These are phyloP conservation scores for Thinocorus orbignyianus DNA, from an alignment of 2,113 vertebrate species.

Conservation along the genomic window DNA sequence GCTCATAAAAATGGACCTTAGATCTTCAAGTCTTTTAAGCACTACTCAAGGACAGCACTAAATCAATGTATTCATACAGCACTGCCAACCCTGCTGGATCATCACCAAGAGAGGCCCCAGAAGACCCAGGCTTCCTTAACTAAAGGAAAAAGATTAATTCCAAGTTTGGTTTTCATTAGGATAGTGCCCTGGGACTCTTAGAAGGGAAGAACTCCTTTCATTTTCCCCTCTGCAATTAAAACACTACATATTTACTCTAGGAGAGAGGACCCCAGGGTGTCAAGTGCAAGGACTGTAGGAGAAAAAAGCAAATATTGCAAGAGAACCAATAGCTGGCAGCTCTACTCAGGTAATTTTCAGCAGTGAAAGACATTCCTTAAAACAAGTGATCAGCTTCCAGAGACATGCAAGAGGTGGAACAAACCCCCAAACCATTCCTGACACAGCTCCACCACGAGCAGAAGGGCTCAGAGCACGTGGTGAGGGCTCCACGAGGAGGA, in stretches of 20 bases:
- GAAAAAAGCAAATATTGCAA: background rate
- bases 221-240: background rate
- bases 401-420: slow-evolving; percentile 7
- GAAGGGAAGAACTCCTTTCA: background rate
- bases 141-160: background rate
- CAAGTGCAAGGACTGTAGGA: background rate
- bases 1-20: background rate
- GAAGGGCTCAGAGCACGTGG: background rate
- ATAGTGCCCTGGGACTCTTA: background rate
- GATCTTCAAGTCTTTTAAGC: background rate
- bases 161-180: background rate
- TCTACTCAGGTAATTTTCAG: background rate
- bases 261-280: background rate
- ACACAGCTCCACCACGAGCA: background rate
- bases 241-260: background rate
- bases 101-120: background rate
- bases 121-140: background rate
- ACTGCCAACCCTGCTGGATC: background rate
- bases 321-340: background rate
- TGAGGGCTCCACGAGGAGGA: background rate
- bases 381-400: background rate
- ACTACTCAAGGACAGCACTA: background rate
- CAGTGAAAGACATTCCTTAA: slow-evolving; percentile 23
- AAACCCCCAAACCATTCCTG: background rate
- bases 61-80: background rate